Evolutionary conservation across 2,888 invertebrate genomes (phyloP), one percentile per base, ranked within the genome.

Genomic region (Catocala sponsa): DNA sequence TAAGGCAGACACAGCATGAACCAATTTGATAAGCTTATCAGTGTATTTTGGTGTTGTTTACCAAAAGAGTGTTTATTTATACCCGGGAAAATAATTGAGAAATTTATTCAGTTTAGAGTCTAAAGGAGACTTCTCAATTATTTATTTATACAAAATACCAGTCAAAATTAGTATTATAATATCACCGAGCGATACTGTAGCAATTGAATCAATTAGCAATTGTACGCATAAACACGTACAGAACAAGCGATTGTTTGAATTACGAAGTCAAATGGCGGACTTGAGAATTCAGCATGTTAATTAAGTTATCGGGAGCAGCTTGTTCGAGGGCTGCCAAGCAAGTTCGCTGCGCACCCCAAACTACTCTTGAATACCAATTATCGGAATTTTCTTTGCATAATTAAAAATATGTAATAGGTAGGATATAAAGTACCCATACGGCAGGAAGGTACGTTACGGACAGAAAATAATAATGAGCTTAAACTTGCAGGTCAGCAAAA

Each of bases 241-340:
- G 69, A 63, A 68, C 66, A 61, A 70, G 63, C 63, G 63, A 76
- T 82, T 84, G 81, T 84, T 83, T 79, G 73, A 80, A 81, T 80
- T 76, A 68, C 70, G 72, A 82, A 87, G 81, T 84, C 81, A 82
- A 82, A 85, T 77, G 74, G 68, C 77, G 67, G 70, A 78, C 78
- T 83, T 76, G 68, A 78, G 80, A 77, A 83, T 83, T 80, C 79
- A 82, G 80, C 79, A 85, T 80, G 81, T 84, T 88, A 88, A 88
- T 89, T 84, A 82, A 84, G 83, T 84, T 86, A 83, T 80, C 70
- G 74, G 76, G 69, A 78, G 73, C 80, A 77, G 80, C 76, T 79
- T 81, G 83, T 77, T 79, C 71, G 78, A 72, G 76, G 70, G 57
- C 69, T 78, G 72, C 70, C 72, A 71, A 76, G 70, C 78, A 76